Evolutionary conservation across 2,113 vertebrate species (phyloP).

Genomic region (Cephalopterus ornatus): DNA sequence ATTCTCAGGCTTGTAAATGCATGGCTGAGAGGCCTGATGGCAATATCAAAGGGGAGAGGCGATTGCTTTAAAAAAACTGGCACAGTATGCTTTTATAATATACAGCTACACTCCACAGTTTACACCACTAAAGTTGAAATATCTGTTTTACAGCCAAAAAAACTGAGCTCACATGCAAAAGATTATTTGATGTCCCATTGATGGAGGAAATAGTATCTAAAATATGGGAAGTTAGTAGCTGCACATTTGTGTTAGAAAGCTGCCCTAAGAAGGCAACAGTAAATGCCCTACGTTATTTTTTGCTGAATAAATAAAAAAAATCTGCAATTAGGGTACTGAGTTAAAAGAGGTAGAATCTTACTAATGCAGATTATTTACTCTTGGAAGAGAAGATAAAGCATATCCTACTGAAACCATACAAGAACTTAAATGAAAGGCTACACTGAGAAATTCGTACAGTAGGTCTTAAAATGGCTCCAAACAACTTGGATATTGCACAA

Average conservation of each 20-base stretch:
- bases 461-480: neutral
- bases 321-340: neutral
- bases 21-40: neutral
- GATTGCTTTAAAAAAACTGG: neutral
- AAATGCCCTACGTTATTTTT: neutral
- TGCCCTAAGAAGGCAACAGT: neutral
- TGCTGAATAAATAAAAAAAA: neutral
- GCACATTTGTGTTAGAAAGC: neutral
- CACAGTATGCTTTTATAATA: neutral
- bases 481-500: neutral
- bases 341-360: neutral
- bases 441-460: neutral
- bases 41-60: neutral
- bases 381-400: neutral
- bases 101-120: neutral
- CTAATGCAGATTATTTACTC: neutral
- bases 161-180: neutral
- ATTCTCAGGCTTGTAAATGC: constrained; percentile 4
- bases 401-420: neutral
- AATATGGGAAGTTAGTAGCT: neutral
- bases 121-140: neutral
- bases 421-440: neutral
- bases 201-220: neutral
- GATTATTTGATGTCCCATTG: neutral
- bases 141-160: neutral